Conservation (phyloP, 2,797 vertebrate genomes). For the Brotula barbata region DNA sequence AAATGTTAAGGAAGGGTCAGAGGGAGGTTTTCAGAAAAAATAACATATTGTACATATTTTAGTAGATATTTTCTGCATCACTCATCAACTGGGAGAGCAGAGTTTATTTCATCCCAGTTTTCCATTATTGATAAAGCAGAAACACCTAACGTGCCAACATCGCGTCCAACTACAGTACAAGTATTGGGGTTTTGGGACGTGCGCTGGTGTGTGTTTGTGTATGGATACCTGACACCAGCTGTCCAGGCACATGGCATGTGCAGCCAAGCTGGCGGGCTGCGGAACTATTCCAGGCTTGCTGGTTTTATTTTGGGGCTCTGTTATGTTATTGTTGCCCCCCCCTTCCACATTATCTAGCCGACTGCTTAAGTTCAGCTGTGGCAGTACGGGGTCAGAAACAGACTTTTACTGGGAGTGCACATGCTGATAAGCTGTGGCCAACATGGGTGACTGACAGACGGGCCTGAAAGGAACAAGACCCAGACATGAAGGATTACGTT, state of each 20-base stretch:
- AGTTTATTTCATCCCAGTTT: neutral
- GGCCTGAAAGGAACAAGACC: neutral
- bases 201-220: conserved; percentile 7
- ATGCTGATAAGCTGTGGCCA: conserved; percentile 13
- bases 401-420: conserved; percentile 19
- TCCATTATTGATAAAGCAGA: conserved; percentile 16
- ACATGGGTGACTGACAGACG: neutral
- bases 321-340: conserved; percentile 58
- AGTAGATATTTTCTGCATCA: neutral
- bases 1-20: neutral
- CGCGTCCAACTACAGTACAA: conserved; percentile 21
- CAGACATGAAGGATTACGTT: neutral
- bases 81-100: neutral
- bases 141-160: conserved; percentile 9
- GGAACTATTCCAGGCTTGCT: conserved; percentile 66
- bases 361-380: conserved; percentile 30
- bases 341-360: conserved; percentile 28
- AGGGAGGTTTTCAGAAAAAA: neutral
- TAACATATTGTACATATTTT: neutral
- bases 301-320: conserved; percentile 70
- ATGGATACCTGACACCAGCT: neutral
- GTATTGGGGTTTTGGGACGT: conserved; percentile 47
- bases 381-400: conserved; percentile 5
- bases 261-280: conserved; percentile 52
- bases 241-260: conserved; percentile 51